A percentile compares a stretch with the other conserved stretches of the same genome.
Conservation (phyloP, 1,140 invertebrate genomes). For the Dendrolimus punctatus region DNA sequence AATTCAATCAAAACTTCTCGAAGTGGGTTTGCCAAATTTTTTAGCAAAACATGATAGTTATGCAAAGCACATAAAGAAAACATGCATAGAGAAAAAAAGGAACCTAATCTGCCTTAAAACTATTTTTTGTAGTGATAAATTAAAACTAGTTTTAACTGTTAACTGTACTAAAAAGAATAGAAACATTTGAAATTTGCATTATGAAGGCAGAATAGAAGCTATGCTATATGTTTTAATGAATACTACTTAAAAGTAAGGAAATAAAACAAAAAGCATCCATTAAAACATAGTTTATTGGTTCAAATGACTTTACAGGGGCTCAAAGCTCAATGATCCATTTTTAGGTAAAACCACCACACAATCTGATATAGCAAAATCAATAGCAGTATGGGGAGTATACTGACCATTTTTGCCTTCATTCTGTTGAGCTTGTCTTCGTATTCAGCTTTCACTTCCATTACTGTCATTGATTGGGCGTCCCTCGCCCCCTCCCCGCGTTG, state of each 20-base stretch:
- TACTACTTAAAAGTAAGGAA: slow-evolving; percentile 31
- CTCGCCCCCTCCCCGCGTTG: slow-evolving; percentile 38
- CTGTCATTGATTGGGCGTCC: slow-evolving; percentile 33
- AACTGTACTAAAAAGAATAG: too few species aligned
- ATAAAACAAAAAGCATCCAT: slow-evolving; percentile 47
- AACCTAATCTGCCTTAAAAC: too few species aligned
- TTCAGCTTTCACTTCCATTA: slow-evolving; percentile 73
- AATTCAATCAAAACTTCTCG: too few species aligned
- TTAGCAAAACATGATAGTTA: too few species aligned
- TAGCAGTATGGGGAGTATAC: slow-evolving; percentile 63
- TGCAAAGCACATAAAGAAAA: too few species aligned
- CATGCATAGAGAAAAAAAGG: too few species aligned
- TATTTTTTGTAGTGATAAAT: too few species aligned
- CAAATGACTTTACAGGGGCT: slow-evolving; percentile 45
- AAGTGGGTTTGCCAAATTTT: too few species aligned
- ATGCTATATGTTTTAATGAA: slow-evolving; percentile 46
- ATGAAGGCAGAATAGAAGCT: slow-evolving; percentile 16
- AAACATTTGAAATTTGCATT: too few species aligned
- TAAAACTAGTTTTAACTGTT: too few species aligned
- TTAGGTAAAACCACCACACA: slow-evolving; percentile 62
- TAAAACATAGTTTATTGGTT: slow-evolving; percentile 56
- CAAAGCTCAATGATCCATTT: slow-evolving; percentile 47
- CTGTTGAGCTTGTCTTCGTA: slow-evolving; percentile 78
- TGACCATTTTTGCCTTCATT: slow-evolving; percentile 81
- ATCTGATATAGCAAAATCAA: slow-evolving; percentile 62